A percentile compares a stretch with the other conserved stretches of the same genome.
Evolutionary conservation across 2,797 vertebrate genomes (phyloP).

Genomic region (Poecilia wingei): DNA sequence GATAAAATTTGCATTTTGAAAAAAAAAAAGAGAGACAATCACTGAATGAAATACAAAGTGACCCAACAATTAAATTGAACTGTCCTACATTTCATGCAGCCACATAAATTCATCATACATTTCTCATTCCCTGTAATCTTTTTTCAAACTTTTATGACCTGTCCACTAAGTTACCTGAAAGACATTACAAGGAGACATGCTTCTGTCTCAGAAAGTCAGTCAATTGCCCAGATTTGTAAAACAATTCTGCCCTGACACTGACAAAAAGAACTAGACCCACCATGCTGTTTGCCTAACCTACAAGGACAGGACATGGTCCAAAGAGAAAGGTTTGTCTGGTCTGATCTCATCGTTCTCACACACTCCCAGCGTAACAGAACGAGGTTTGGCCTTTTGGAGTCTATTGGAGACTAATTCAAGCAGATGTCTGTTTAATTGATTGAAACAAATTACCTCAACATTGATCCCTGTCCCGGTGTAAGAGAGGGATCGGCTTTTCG

Average conservation of each 20-base stretch:
- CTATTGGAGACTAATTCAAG: conserved; percentile 79
- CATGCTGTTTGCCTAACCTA: neutral
- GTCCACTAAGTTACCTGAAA: neutral
- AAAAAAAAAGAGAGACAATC: conserved; percentile 1
- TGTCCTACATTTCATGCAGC: conserved; percentile 6
- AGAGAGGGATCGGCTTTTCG: conserved; percentile 58
- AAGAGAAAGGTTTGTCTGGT: neutral
- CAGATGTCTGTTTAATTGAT: conserved; percentile 85
- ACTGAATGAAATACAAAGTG: conserved; percentile 11
- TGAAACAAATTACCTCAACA: conserved; percentile 80
- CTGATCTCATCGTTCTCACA: neutral
- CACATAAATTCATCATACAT: conserved; percentile 7
- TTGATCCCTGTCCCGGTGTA: conserved; percentile 71
- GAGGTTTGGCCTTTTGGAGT: conserved; percentile 49
- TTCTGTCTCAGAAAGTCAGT: neutral
- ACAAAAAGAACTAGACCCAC: neutral
- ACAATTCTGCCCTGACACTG: neutral
- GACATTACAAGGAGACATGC: neutral
- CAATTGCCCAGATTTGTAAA: neutral
- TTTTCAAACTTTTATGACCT: neutral
- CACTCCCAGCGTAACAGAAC: conserved; percentile 3
- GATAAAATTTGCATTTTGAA: neutral
- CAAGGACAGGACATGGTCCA: neutral
- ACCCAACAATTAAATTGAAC: conserved; percentile 14
- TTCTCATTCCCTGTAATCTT: neutral